Evolutionary conservation across 2,888 invertebrate species (phyloP).

Genomic region (Crioceris asparagi): DNA sequence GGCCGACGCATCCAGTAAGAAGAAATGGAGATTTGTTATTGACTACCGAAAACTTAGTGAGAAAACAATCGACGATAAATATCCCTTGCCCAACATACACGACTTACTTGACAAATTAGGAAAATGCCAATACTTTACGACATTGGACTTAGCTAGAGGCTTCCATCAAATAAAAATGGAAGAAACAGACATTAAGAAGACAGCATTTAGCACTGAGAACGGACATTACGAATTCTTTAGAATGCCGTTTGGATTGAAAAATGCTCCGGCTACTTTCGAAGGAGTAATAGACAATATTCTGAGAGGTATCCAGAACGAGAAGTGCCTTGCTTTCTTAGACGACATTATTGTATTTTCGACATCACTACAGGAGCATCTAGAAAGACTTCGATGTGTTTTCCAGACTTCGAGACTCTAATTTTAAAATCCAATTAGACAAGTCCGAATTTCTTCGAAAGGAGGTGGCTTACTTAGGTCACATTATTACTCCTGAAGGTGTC

Average conservation of each 20-base stretch:
- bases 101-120: conserved; percentile 15
- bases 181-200: conserved; percentile 10
- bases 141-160: conserved; percentile 14
- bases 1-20: conserved; percentile 12
- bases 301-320: conserved; percentile 14
- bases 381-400: conserved; percentile 11
- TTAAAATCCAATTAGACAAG: conserved; percentile 19
- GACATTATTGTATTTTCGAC: conserved; percentile 14
- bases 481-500: conserved; percentile 8
- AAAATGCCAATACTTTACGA: conserved; percentile 13
- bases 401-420: conserved; percentile 13
- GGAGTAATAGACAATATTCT: conserved; percentile 20
- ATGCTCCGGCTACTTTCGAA: conserved; percentile 22
- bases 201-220: conserved; percentile 14
- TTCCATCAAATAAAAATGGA: conserved; percentile 18
- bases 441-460: conserved; percentile 16
- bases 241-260: conserved; percentile 24
- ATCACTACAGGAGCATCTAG: conserved; percentile 12
- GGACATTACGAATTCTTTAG: conserved; percentile 15
- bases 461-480: conserved; percentile 14
- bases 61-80: conserved; percentile 14
- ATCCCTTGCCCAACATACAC: conserved; percentile 17
- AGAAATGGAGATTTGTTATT: conserved; percentile 17
- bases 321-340: conserved; percentile 21
- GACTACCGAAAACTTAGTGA: conserved; percentile 18